Base-by-base conservation (phyloP, 92 coral and sea anemone species). In the Isaurus tuberculatus region DNA sequence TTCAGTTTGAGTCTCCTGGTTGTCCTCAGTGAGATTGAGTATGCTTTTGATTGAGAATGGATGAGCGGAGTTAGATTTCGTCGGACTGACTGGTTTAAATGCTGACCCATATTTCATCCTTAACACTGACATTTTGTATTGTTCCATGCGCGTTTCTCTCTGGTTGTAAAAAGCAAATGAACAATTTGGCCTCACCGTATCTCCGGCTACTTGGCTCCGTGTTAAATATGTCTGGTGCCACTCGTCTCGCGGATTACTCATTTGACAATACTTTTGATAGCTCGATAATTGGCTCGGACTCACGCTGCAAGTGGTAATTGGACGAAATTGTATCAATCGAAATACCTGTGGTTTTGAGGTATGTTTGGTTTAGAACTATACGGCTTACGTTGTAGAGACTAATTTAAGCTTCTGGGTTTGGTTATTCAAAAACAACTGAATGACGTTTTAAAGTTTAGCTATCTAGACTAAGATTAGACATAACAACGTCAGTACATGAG, bases 301-400 rank as follows among this genome's bases (percentile, higher is more conserved):
- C 15, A 40, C 46, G 69, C 70, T 51, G 23, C 29, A 6, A 13
- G 22, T 63, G 36, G 32, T 77, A 77, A 77, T 77, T 77, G 70
- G 70, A 34, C 70, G 32, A 57, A 33, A 37, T 34, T 58, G 30
- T 77, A 20, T 77, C 82, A 60, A 44, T 77, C 14, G 53, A 58
- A 77, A 77, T 77, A 55, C 82, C 82, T 77, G 82, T 77, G 82
- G 82, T 77, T 77, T 73, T 36, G 17, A 58, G 82, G 82, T 11
- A 33, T 77, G 70, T 77, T 77, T 77, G 33, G 82, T 58, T 77
- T 32, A 60, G 36, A 23, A 22, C 1, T 65, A n/a, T 0, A 58
- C 43, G 19, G 80, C 51, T 31, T 57, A n/a, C 13, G 29, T 33
- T 7, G 31, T 7, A 22, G 15, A 22, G 28, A 22, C 69, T 63